phyloP scores from a whole-genome alignment of 2,888 invertebrate genomes.

The Eristalis pertinax region DNA sequence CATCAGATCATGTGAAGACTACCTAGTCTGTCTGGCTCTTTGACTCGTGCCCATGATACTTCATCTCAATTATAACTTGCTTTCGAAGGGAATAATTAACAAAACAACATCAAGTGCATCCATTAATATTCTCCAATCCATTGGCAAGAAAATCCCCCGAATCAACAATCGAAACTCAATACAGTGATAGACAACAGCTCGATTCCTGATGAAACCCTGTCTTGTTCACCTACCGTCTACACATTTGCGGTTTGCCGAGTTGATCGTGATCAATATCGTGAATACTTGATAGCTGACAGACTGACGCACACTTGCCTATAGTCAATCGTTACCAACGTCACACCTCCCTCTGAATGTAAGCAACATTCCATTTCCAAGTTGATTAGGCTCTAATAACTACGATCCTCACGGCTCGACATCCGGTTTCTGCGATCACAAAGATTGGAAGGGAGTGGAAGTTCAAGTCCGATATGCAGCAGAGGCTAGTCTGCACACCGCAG shows the following conservation, averaged over 20 bases:
- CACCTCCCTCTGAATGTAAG: too few relatives aligned
- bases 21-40: too few relatives aligned
- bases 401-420: neutral
- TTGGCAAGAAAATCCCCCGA: too few relatives aligned
- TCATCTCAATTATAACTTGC: too few relatives aligned
- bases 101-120: too few relatives aligned
- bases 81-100: too few relatives aligned
- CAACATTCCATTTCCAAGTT: neutral
- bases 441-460: neutral
- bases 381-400: neutral
- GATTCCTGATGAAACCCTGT: neutral
- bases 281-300: neutral
- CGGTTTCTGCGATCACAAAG: neutral
- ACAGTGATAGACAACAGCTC: neutral
- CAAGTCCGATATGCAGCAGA: neutral
- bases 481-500: neutral
- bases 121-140: too few relatives aligned
- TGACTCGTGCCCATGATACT: too few relatives aligned
- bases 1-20: too few relatives aligned
- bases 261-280: neutral
- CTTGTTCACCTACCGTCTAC: neutral
- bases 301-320: neutral
- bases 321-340: neutral
- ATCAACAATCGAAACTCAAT: neutral
- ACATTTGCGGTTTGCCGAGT: neutral